Conservation (phyloP, 1,140 invertebrate species). For the Saccostrea glomerata region DNA sequence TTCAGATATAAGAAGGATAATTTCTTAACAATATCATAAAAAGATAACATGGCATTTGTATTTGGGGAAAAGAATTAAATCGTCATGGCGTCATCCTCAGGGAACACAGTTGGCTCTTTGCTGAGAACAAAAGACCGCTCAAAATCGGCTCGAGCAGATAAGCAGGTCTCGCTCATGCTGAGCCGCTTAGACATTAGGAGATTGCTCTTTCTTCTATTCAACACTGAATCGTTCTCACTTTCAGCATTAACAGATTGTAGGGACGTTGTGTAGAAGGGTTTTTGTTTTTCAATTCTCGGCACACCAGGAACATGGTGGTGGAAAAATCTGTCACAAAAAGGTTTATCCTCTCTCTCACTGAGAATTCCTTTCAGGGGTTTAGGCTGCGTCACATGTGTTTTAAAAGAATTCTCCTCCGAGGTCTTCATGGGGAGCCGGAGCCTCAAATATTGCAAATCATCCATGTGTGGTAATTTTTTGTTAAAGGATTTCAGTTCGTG, state of each 20-base stretch:
- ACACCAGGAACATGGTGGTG: conserved; percentile 45
- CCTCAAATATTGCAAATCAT: conserved; percentile 44
- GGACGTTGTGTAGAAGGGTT: neutral
- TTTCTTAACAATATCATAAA: neutral
- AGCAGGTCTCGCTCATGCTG: conserved; percentile 49
- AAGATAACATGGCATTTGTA: neutral
- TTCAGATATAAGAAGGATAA: neutral
- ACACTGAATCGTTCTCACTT: conserved; percentile 13
- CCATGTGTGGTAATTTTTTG: conserved; percentile 49
- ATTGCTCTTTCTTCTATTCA: conserved; percentile 12
- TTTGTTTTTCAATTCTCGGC: neutral
- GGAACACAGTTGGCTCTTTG: neutral
- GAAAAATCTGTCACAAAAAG: conserved; percentile 53
- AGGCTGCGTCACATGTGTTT: conserved; percentile 47
- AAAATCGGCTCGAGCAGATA: conserved; percentile 33
- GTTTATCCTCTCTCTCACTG: conserved; percentile 22
- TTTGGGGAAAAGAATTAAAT: conserved; percentile 34
- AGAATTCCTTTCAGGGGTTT: conserved; percentile 46
- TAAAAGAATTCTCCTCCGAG: conserved; percentile 34
- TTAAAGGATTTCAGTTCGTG: conserved; percentile 20
- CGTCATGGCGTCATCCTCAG: conserved; percentile 54
- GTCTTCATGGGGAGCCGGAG: neutral
- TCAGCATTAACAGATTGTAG: neutral
- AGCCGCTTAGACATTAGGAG: conserved; percentile 49
- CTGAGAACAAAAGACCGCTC: neutral